Evolutionary conservation across 2,113 vertebrate genomes (phyloP), one percentile per base, ranked within the genome.

Genomic region (Pimephales promelas): DNA sequence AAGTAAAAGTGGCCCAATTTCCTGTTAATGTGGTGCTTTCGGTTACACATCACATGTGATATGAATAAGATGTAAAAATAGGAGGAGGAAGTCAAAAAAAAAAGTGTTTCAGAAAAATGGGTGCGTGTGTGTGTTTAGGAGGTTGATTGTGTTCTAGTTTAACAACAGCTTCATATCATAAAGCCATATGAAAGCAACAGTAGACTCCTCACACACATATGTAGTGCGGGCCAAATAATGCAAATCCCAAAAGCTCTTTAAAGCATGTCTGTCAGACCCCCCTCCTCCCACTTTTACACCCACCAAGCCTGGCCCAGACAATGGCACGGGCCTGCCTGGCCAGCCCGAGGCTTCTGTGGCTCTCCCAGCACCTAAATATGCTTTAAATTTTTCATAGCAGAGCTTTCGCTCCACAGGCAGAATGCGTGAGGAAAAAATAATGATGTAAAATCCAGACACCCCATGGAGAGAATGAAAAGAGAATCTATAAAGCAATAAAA

Each of bases 381-480:
- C n/a, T 85, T 89, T 90, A 59, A 82, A 88, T 90, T 86, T 91
- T 88, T 90, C 73, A 91, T 76, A 84, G 70, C 57, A 76, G 86
- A 64, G 79, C 83, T 88, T 90, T 91, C 61, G 66, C 66, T 57
- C 83, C 7, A 49, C 84, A 66, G 84, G 70, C 68, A 74, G 74
- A 89, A 57, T 24, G 74, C 79, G 5, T 10, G 73, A 62, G 31
- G 7, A 62, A 59, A 71, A 83, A 81, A 86, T 83, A 82, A 18
- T 74, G 84, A 89, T 81, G 82, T 59, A 76, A 86, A 88, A 84
- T 28, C 66, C 79, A 87, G 83, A 83, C 49, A 28, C 62, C 79
- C 74, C 57, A 54, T 34, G 59, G 83, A 82, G 73, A 86, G 77
- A 56, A 52, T 66, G 49, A 24, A 49, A 83, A 40, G 18, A 59